Percentiles rank a stretch among this genome's conserved stretches.
These are phyloP conservation scores for Pseudotriccus pelzelni DNA, from an alignment of 2,797 vertebrate species.

Conservation along the genomic window DNA sequence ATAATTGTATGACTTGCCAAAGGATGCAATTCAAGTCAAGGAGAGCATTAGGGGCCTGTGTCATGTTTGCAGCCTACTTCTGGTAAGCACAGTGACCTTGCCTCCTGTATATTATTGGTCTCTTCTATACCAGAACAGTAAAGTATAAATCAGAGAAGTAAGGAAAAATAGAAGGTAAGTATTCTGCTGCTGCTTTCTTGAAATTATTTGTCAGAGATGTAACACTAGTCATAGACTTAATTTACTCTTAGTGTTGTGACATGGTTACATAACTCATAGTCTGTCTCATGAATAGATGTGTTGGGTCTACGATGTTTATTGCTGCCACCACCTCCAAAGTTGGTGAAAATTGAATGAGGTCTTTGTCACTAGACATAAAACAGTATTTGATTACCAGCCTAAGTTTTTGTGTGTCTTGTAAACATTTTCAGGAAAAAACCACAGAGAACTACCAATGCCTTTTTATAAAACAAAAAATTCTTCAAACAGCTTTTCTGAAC, in stretches of 20 bases:
- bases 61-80: neutral
- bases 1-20: neutral
- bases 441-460: neutral
- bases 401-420: neutral
- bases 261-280: neutral
- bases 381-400: neutral
- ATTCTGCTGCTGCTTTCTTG: neutral
- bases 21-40: neutral
- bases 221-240: neutral
- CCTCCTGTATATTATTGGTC: neutral
- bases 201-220: neutral
- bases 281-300: neutral
- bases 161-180: neutral
- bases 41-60: neutral
- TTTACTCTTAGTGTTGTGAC: neutral
- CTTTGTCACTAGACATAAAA: neutral
- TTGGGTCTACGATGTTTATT: neutral
- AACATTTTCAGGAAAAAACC: neutral
- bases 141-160: neutral
- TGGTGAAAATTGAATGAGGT: neutral
- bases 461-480: neutral
- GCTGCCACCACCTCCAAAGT: neutral
- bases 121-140: neutral
- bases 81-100: neutral
- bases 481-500: neutral